Evolutionary conservation across 2,888 invertebrate genomes (phyloP), one percentile per base, ranked within the genome.

Genomic region (Nasonia oneida): DNA sequence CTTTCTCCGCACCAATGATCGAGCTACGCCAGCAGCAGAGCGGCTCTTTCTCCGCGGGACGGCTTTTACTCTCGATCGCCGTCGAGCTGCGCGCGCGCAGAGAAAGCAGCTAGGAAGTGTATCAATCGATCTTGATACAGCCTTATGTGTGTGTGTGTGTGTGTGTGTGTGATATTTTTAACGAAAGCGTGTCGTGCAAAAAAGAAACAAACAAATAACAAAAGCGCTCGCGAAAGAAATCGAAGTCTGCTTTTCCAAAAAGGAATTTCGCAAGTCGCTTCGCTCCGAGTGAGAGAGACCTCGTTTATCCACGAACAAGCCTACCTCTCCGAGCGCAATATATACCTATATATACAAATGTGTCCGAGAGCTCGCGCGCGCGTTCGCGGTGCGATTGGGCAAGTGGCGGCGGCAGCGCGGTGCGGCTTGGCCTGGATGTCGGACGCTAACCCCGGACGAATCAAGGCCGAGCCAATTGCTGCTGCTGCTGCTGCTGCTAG

Each of bases 1-100:
- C 93, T 93, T 93, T 93, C 93, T 93, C 92, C 90, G 81, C 85
- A 82, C 87, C 81, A 89, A 87, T 88, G 89, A 88, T 88, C 89
- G 89, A 88, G 88, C 90, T 89, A 87, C n/a, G 23, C 23, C 87
- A 83, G 85, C 29, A 39, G 85, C 29, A 39, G 39, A 29, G 29
- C 29, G 29, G 29, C 29, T 29, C 64, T 83, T 78, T 85, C 73
- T 81, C 85, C 67, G 77, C 79, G 57, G 75, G 88, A 89, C 90
- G 89, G 93, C 93, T 93, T 93, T 93, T 93, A 93, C 93, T 93
- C 92, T 93, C 93, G 91, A 92, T 92, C 89, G 88, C 87, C 87
- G 88, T 88, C 90, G 89, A 39, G 57, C 75, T 86, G 86, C 85
- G 83, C 88, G 79, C 85, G 84, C 88, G 79, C 87, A 90, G 92